These are phyloP conservation scores for Incurvaria masculella DNA, from an alignment of 2,888 invertebrate species.

Conservation along the genomic window DNA sequence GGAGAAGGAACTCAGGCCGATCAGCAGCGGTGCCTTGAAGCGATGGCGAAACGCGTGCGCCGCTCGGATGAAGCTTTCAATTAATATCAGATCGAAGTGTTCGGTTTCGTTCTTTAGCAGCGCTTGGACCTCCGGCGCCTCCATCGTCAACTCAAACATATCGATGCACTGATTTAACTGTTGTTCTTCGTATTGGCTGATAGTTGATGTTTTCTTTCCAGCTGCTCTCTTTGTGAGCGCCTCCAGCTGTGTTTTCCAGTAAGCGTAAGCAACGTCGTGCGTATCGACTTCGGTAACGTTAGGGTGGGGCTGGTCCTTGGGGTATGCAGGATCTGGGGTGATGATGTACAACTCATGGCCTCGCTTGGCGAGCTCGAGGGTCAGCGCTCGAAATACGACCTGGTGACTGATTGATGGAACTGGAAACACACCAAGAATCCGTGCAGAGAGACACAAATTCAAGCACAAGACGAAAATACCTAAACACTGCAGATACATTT, in stretches of 20 bases:
- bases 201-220: background rate
- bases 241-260: no score
- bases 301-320: constrained; percentile 19
- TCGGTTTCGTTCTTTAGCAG: constrained; percentile 5
- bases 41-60: constrained; percentile 16
- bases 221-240: background rate
- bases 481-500: no score
- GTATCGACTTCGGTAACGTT: constrained; percentile 17
- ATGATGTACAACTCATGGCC: constrained; percentile 45
- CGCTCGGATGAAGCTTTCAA: constrained; percentile 16
- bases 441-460: constrained; percentile 22
- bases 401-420: constrained; percentile 47
- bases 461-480: no score
- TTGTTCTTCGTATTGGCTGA: background rate
- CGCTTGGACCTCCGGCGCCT: constrained; percentile 7
- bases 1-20: constrained; percentile 10
- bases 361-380: constrained; percentile 32
- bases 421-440: constrained; percentile 36
- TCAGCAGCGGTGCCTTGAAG: constrained; percentile 19
- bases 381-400: constrained; percentile 34
- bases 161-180: background rate
- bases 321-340: constrained; percentile 38
- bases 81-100: constrained; percentile 22
- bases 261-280: background rate
- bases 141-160: constrained; percentile 15